These are phyloP conservation scores for Drosophila tani DNA, from an alignment of 1,140 invertebrate genomes.

Conservation along the genomic window DNA sequence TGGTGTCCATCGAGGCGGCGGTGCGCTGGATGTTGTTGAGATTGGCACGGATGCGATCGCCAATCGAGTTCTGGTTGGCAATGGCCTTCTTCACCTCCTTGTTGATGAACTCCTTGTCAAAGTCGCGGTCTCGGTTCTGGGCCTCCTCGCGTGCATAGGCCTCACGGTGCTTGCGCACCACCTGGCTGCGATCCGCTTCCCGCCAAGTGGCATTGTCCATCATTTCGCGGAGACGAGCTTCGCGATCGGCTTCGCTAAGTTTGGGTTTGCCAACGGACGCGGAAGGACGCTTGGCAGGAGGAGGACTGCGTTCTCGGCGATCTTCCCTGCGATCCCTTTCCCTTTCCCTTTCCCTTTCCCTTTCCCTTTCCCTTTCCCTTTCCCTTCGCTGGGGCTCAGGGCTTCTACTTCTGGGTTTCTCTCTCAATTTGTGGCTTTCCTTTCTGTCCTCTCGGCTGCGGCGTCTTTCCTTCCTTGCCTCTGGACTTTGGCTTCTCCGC, in stretches of 20 bases:
- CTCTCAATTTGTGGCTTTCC: neutral
- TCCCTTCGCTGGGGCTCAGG: slow-evolving; percentile 3
- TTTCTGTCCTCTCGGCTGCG: neutral
- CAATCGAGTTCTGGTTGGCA: slow-evolving; percentile 88
- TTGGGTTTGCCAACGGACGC: slow-evolving; percentile 51
- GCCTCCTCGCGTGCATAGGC: slow-evolving; percentile 88
- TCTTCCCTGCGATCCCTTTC: neutral
- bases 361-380: neutral
- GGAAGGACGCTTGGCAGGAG: slow-evolving; percentile 1
- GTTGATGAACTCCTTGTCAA: slow-evolving; percentile 86
- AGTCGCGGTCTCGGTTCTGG: slow-evolving; percentile 83
- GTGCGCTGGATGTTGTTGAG: slow-evolving; percentile 92
- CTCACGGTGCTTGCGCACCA: slow-evolving; percentile 88
- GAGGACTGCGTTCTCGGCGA: slow-evolving; percentile 3
- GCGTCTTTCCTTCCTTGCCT: neutral
- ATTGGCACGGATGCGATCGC: slow-evolving; percentile 92
- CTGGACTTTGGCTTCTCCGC: neutral
- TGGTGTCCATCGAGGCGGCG: slow-evolving; percentile 88
- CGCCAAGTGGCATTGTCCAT: slow-evolving; percentile 91
- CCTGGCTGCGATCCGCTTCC: slow-evolving; percentile 88
- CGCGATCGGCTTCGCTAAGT: slow-evolving; percentile 88
- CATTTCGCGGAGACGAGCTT: slow-evolving; percentile 92
- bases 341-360: slow-evolving; percentile 1
- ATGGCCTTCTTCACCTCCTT: slow-evolving; percentile 89
- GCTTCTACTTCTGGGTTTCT: slow-evolving; percentile 12